Evolutionary conservation across 1,140 invertebrate genomes (phyloP), one percentile per base, ranked within the genome.

Genomic region (Heterodera carotae): DNA sequence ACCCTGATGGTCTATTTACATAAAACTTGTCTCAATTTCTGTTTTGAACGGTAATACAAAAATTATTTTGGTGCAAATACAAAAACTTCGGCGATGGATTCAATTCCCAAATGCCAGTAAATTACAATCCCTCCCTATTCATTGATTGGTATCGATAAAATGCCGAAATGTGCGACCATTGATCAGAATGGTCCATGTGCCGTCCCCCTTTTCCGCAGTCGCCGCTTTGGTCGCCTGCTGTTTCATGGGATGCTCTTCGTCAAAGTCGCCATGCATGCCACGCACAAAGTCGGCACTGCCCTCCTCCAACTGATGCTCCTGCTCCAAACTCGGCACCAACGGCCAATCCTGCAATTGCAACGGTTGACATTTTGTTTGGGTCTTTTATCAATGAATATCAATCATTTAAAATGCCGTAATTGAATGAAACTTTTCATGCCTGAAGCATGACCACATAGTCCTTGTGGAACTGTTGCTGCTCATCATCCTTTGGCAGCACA

Each of bases 401-500:
- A 18, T 4, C 48, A 18, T 39, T n/a, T 7, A 29, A 25, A 69
- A 31, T 69, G 53, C 34, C 33, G 27, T 48, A 7, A 31, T 25
- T 29, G 27, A 31, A 27, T 39, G 25, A 25, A 34, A 27, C 59
- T 33, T 74, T 64, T 8, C 48, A 7, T 74, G 56, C 64, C 72
- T 64, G 64, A 18, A 62, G 56, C 34, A 74, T 27, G 31, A 31
- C 36, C n/a, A 62, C 72, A 10, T 62, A 74, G 33, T 74, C 59
- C 33, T 43, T 43, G 66, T 74, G 56, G 59, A 56, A 74, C 15
- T 48, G 76, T 69, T 36, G 81, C 82, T 8, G 85, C 75, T 84
- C 84, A 12, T 12, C 85, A 36, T 84, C 84, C 82, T 86, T 56
- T 71, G 83, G 78, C 36, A 76, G 56, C 10, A 87, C 76, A 15